These are phyloP conservation scores for Lipotes vexillifer DNA, from an alignment of 2,113 vertebrate species.

Conservation along the genomic window DNA sequence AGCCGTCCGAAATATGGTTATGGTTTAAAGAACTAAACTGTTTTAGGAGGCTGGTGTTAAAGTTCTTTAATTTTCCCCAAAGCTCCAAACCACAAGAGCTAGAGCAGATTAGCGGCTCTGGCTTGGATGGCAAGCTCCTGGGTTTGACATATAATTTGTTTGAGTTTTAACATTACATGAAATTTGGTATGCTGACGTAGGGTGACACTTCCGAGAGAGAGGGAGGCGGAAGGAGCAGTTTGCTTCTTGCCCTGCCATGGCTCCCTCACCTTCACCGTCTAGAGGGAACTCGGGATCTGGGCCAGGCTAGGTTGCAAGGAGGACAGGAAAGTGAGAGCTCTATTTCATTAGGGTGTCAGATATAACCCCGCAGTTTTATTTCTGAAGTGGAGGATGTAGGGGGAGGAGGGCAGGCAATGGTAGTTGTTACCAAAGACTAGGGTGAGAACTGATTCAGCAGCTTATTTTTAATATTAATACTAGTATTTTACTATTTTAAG, in stretches of 20 bases:
- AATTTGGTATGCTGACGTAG: constrained; percentile 45
- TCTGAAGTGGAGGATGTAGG: neutral
- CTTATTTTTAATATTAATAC: neutral
- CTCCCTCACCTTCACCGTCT: neutral
- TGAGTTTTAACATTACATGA: constrained; percentile 56
- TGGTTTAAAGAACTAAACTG: constrained; percentile 64
- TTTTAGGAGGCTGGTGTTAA: constrained; percentile 65
- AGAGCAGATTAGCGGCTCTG: constrained; percentile 39
- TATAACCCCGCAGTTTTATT: neutral
- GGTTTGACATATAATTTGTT: constrained; percentile 66
- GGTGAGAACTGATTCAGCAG: neutral
- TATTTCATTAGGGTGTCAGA: neutral
- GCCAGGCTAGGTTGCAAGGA: neutral
- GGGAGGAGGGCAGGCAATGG: neutral
- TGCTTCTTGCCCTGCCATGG: neutral
- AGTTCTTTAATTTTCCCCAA: constrained; percentile 69
- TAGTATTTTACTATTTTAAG: neutral
- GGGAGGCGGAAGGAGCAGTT: neutral
- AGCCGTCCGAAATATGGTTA: constrained; percentile 51
- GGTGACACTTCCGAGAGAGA: constrained; percentile 24
- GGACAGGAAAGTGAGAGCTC: neutral
- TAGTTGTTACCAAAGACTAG: neutral
- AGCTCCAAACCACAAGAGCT: constrained; percentile 68
- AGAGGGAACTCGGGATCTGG: neutral
- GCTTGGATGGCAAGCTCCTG: constrained; percentile 48